Conservation (phyloP, 2,888 invertebrate genomes). For the Cancer borealis region DNA sequence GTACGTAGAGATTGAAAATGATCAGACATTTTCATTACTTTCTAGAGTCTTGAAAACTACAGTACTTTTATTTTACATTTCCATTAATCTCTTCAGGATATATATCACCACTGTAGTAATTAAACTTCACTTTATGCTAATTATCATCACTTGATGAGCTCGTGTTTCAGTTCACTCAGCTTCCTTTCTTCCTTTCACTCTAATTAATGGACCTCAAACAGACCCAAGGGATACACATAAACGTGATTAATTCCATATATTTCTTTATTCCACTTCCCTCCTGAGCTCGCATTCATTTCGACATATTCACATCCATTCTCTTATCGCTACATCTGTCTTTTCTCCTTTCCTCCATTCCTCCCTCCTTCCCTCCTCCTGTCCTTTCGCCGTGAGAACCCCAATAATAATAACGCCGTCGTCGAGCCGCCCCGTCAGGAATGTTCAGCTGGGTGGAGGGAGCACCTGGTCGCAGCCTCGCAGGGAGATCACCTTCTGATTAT, state of each 20-base stretch:
- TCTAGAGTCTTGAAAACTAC: not conserved
- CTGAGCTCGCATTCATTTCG: conserved; percentile 6
- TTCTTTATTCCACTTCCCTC: not conserved
- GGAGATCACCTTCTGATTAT: conserved; percentile 47
- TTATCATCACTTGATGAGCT: not conserved
- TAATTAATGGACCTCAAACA: not conserved
- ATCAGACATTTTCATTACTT: not conserved
- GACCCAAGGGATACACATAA: not conserved
- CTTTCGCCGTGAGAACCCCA: conserved; percentile 24
- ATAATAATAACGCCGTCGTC: not conserved
- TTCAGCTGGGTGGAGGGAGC: conserved; percentile 1
- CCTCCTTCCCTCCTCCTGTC: not conserved
- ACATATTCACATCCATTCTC: conserved; percentile 5
- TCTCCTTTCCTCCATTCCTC: not conserved
- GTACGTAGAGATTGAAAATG: not conserved
- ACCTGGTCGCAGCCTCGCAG: conserved; percentile 45
- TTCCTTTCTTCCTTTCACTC: not conserved
- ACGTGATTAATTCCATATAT: not conserved
- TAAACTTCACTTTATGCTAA: not conserved
- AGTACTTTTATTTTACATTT: not conserved
- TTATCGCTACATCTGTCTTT: not conserved
- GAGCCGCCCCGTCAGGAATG: not conserved
- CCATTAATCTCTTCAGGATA: not conserved
- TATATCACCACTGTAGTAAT: not conserved
- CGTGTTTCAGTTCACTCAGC: not conserved